Evolutionary conservation across 35 echinoderm and acorn worm genomes (phyloP).

Genomic region (Amphiura filiformis): DNA sequence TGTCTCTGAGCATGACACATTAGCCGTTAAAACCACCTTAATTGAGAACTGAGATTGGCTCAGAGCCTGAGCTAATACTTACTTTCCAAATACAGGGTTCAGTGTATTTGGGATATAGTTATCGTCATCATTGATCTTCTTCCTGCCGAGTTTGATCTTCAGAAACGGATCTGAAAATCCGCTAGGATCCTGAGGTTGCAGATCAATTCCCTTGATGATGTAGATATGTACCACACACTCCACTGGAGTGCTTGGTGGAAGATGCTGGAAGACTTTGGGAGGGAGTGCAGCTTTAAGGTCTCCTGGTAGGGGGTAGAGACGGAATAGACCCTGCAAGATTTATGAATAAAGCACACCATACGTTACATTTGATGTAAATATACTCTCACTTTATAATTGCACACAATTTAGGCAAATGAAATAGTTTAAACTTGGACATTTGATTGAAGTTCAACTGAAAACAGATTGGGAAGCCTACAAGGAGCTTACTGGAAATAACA

Average conservation of each 20-base stretch:
- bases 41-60: too few species aligned
- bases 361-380: background rate
- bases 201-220: slow-evolving; percentile 85
- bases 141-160: slow-evolving; percentile 86
- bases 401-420: too few species aligned
- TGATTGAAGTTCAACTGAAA: too few species aligned
- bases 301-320: slow-evolving; percentile 87
- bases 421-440: too few species aligned
- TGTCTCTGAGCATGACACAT: too few species aligned
- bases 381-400: too few species aligned
- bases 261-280: slow-evolving; percentile 73
- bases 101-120: slow-evolving; percentile 92
- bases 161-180: slow-evolving; percentile 94
- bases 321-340: slow-evolving; percentile 70
- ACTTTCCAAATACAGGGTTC: slow-evolving; percentile 98
- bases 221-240: slow-evolving; percentile 92
- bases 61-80: too few species aligned
- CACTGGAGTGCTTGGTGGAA: slow-evolving; percentile 71
- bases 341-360: background rate
- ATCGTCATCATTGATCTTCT: slow-evolving; percentile 94
- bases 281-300: slow-evolving; percentile 87
- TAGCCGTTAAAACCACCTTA: too few species aligned
- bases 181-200: slow-evolving; percentile 92
- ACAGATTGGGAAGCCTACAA: too few species aligned
- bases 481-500: too few species aligned